Base-by-base conservation (phyloP, 2,888 invertebrate genomes). In the Parnassius mnemosyne region DNA sequence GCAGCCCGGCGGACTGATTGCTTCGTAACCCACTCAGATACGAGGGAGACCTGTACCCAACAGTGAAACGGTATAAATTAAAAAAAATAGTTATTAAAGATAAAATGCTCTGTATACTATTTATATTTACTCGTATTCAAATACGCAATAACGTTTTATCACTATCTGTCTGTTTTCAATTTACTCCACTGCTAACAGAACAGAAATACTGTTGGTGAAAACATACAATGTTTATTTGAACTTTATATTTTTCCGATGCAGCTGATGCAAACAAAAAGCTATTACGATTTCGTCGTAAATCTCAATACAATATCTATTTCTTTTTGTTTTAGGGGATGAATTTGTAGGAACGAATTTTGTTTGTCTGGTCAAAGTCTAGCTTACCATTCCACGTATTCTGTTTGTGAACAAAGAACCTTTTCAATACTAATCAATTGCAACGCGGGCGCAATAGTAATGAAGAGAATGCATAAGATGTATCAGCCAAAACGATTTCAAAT, bases 351-450 rank as follows among this genome's bases (percentile, higher is more conserved):
- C 25, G 56, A 63, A 63, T 63, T 63, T 53, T 16, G 61, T 61
- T 53, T 52, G 60, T 63, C 63, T 63, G 63, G 60, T 52, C 51
- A 46, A 20, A 52, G 52, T 59, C 63, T 63, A 56, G 63, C 52
- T 47, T n/a, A 7, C 20, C 55, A n/a, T 10, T 52, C 58, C 46
- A 63, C 54, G 63, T 60, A 63, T 63, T 63, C 63, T 25, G 56
- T 60, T 34, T 47, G 56, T 52, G 63, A 55, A 60, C 63, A 63
- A 63, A 47, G 60, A 60, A 53, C 63, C 63, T 63, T 63, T 63
- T 63, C 63, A 63, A 63, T 63, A 60, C 56, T 60, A 63, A 63
- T 63, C 63, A 63, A 63, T 53, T 63, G 59, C 56, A 56, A 63
- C 63, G 63, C 44, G 63, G 43, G 42, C 11, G 60, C 63, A 63